phyloP scores from a whole-genome alignment of 1,140 invertebrate species.

The Saccostrea echinata region DNA sequence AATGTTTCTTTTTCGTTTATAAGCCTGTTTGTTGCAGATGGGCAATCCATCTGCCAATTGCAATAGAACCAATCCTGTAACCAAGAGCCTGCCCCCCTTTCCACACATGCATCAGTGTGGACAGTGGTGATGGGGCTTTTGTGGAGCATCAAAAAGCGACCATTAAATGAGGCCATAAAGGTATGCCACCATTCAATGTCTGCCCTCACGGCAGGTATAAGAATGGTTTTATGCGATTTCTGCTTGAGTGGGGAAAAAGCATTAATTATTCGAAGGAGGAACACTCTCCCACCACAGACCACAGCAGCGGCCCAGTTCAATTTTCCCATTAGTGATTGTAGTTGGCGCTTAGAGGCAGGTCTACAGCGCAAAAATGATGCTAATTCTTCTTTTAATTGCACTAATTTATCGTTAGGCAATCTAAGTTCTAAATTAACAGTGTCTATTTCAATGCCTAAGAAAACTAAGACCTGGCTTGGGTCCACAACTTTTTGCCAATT shows the following conservation, averaged over 20 bases:
- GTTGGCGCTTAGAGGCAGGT: constrained; percentile 38
- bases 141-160: constrained; percentile 12
- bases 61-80: constrained; percentile 18
- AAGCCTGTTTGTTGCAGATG: neutral
- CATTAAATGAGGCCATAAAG: constrained; percentile 47
- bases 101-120: constrained; percentile 27
- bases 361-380: neutral
- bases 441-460: constrained; percentile 46
- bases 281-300: constrained; percentile 45
- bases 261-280: constrained; percentile 47
- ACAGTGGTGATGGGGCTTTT: constrained; percentile 19
- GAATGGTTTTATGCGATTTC: constrained; percentile 25
- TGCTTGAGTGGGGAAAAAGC: neutral
- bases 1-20: constrained; percentile 38
- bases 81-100: neutral
- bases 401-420: constrained; percentile 25
- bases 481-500: constrained; percentile 40
- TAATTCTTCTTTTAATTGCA: neutral
- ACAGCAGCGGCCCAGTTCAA: constrained; percentile 41
- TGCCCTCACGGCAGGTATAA: neutral
- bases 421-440: neutral
- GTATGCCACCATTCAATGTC: constrained; percentile 53
- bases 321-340: constrained; percentile 43
- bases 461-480: constrained; percentile 33
- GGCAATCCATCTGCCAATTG: constrained; percentile 32